Base-by-base conservation (phyloP, 2,797 vertebrate species). In the Acanthornis magna region DNA sequence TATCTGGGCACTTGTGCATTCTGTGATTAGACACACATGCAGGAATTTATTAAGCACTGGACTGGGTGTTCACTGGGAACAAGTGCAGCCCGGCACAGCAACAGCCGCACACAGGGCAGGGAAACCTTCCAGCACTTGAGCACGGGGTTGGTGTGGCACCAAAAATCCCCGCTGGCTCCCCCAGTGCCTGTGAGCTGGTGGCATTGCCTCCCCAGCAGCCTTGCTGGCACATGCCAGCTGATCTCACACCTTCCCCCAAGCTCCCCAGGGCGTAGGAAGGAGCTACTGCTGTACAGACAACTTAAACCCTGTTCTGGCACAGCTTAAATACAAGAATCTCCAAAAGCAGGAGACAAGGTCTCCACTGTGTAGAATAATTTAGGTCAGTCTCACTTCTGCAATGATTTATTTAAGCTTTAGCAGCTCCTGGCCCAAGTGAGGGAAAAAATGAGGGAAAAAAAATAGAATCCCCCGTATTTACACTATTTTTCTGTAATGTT, bases 171-270 rank as follows among this genome's bases (percentile, higher is more conserved):
- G 1, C 85, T 66, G 91, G 60, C 38, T 79, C 65, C 43, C 43
- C 57, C 23, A 2, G 65, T 48, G 16, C 20, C 17, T 3, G 23
- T 2, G 57, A 90, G 61, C 80, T 21, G 61, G 61, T 70, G 61
- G 57, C 58, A 92, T 21, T 74, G 57, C 55, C 80, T 81, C 83
- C 76, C 76, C 50, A 40, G 73, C 65, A 95, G 89, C 94, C 90
- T 58, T 13, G 43, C 80, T 86, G 89, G 80, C 76, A 67, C 73
- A 42, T 2, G 2, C 11, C 13, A 91, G 76, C 68, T 7, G 0
- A 93, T 91, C 89, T 96, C 93, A 95, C 93, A 94, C 95, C 95
- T 96, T 94, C 95, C 93, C 80, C 93, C 58, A 2, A 79, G 65
- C 79, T 82, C 81, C 66, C n/a, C 9, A 6, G 65, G 42, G 54